Evolutionary conservation across 2,888 invertebrate species (phyloP).

Genomic region (Leptopterna dolabrata): DNA sequence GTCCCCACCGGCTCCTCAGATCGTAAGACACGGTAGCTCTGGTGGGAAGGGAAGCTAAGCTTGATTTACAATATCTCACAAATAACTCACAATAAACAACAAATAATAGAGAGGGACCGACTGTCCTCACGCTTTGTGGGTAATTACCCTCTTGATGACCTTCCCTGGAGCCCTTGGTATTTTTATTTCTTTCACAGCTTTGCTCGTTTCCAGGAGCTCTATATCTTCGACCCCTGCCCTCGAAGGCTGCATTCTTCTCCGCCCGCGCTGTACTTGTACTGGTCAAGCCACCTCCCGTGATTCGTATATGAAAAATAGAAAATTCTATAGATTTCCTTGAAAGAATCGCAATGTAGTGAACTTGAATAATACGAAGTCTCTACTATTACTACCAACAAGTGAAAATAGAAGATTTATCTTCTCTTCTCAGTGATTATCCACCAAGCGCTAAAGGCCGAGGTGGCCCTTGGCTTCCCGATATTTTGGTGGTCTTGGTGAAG

Average conservation of each 20-base stretch:
- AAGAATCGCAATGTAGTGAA: too few species aligned
- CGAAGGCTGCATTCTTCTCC: background rate
- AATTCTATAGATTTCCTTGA: too few species aligned
- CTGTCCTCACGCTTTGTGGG: conserved; percentile 38
- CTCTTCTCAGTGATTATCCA: too few species aligned
- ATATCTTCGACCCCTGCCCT: background rate
- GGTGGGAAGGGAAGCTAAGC: conserved; percentile 17
- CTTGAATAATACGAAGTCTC: too few species aligned
- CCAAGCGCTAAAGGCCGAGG: too few species aligned
- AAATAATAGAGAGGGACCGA: conserved; percentile 27
- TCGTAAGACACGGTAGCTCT: conserved; percentile 23
- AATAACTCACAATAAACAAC: conserved; percentile 57
- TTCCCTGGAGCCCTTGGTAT: background rate
- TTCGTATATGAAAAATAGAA: too few species aligned
- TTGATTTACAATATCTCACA: conserved; percentile 57
- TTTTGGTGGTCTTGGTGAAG: too few species aligned
- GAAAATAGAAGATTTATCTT: too few species aligned
- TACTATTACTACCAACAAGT: too few species aligned
- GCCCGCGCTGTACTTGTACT: background rate
- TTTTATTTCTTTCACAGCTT: background rate
- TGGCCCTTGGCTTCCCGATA: too few species aligned
- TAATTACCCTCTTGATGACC: conserved; percentile 25
- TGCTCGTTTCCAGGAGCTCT: background rate
- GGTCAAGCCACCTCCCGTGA: background rate
- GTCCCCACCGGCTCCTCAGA: conserved; percentile 3